A percentile compares a stretch with the other conserved stretches of the same genome.
Evolutionary conservation across 1,140 invertebrate genomes (phyloP).

Genomic region (Kradibia gibbosae): DNA sequence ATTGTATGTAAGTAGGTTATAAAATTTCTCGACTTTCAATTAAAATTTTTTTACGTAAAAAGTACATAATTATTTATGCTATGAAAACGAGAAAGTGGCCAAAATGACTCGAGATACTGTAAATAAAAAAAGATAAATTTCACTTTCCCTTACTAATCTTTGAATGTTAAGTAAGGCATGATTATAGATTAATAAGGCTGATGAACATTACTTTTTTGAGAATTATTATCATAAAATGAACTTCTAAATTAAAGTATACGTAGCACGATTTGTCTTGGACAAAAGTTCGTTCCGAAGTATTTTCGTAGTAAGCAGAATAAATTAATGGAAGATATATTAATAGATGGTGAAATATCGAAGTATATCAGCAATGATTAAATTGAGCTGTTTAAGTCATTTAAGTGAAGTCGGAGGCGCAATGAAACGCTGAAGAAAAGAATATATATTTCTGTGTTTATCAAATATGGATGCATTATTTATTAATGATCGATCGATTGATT

Average conservation of each 20-base stretch:
- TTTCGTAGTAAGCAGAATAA: background rate
- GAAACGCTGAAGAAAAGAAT: too few relatives aligned
- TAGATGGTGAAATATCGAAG: background rate
- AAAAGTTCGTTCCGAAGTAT: background rate
- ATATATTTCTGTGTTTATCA: too few relatives aligned
- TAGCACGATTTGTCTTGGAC: too few relatives aligned
- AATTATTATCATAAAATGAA: background rate
- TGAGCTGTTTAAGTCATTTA: background rate
- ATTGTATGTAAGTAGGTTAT: background rate
- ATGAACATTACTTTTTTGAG: background rate
- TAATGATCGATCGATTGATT: too few relatives aligned
- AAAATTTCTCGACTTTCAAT: slow-evolving; percentile 10
- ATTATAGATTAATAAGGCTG: slow-evolving; percentile 24
- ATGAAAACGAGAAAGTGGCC: background rate
- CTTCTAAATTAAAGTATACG: background rate
- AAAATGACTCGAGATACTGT: background rate
- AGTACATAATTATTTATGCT: background rate
- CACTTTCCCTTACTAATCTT: background rate
- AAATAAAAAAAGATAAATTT: background rate
- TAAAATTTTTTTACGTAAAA: background rate
- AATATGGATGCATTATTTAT: too few relatives aligned
- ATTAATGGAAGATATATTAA: background rate
- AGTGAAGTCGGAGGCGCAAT: too few relatives aligned
- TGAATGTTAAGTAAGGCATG: slow-evolving; percentile 21
- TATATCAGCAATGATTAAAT: background rate